These are phyloP conservation scores for Philaenus spumarius DNA, from an alignment of 1,140 invertebrate species.

Conservation along the genomic window DNA sequence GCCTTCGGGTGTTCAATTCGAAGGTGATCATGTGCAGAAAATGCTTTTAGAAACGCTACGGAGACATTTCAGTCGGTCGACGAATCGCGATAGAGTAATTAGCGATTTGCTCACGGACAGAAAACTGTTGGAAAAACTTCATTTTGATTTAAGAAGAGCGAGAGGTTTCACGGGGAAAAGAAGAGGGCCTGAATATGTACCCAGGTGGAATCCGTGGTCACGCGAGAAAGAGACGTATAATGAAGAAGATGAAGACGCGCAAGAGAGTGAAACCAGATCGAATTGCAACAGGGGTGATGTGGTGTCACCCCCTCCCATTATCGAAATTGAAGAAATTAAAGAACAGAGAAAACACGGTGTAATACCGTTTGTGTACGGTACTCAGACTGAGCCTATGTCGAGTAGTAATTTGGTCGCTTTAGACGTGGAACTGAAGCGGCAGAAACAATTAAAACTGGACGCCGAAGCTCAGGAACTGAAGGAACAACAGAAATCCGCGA, in stretches of 20 bases:
- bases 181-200: neutral
- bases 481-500: constrained; percentile 35
- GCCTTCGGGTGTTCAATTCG: constrained; percentile 35
- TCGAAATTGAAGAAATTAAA: constrained; percentile 50
- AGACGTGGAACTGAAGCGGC: constrained; percentile 42
- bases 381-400: constrained; percentile 54
- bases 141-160: constrained; percentile 61
- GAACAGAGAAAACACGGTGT: neutral
- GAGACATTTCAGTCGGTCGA: constrained; percentile 56
- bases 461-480: constrained; percentile 37
- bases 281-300: constrained; percentile 25
- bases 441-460: constrained; percentile 28
- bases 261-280: constrained; percentile 31
- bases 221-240: constrained; percentile 10
- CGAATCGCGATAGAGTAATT: constrained; percentile 57
- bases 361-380: no score
- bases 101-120: constrained; percentile 62
- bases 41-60: constrained; percentile 55
- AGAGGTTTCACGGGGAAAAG: constrained; percentile 50
- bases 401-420: constrained; percentile 45
- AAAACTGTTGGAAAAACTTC: constrained; percentile 60
- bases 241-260: constrained; percentile 35
- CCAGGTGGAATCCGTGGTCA: neutral
- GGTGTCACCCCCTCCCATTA: constrained; percentile 54
- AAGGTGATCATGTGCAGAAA: constrained; percentile 50